Evolutionary conservation across 2,113 vertebrate genomes (phyloP).

Genomic region (Perognathus longimembris): DNA sequence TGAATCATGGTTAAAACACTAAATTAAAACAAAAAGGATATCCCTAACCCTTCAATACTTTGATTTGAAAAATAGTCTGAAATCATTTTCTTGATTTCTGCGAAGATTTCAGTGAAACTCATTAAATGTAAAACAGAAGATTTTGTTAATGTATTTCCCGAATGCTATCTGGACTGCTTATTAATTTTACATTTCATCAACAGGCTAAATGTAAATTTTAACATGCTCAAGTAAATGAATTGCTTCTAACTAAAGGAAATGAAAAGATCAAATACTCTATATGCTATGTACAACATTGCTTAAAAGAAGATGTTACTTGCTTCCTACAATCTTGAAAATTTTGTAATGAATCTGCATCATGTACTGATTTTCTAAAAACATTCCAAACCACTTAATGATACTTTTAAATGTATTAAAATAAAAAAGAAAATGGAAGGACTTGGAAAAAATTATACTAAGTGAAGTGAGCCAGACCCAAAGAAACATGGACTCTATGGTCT

Average conservation of each 20-base stretch:
- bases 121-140: not conserved
- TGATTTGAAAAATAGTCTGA: not conserved
- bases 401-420: conserved; percentile 15
- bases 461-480: too few species aligned
- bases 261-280: not conserved
- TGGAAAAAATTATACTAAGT: too few species aligned
- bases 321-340: not conserved
- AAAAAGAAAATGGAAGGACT: too few species aligned
- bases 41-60: not conserved
- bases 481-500: too few species aligned
- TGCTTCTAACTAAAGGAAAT: conserved; percentile 1
- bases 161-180: not conserved
- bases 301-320: not conserved
- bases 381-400: not conserved
- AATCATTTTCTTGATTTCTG: conserved; percentile 23
- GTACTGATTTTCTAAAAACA: conserved; percentile 40
- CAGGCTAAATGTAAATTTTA: not conserved
- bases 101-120: not conserved
- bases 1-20: not conserved
- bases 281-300: not conserved
- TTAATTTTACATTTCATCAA: not conserved
- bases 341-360: not conserved
- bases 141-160: not conserved
- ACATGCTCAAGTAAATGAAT: not conserved
- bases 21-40: not conserved